These are phyloP conservation scores for Meloidogyne exigua DNA, from an alignment of 1,140 invertebrate genomes.

Conservation along the genomic window DNA sequence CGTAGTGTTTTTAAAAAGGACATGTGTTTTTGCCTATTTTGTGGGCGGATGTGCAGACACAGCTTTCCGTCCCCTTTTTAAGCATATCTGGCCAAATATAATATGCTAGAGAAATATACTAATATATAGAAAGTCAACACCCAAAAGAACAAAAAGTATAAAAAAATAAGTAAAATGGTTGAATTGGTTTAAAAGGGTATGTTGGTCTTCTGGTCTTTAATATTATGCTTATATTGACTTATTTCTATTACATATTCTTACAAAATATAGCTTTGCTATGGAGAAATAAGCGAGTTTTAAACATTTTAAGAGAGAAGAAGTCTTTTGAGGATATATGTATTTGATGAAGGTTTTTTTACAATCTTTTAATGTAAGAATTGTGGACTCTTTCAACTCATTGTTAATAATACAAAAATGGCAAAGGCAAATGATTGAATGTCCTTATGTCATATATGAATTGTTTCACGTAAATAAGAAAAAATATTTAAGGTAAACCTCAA, in stretches of 20 bases:
- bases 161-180: not conserved
- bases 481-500: too few species aligned
- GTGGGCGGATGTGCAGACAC: not conserved
- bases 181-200: not conserved
- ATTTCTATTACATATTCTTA: not conserved
- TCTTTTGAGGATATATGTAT: not conserved
- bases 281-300: not conserved
- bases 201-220: not conserved
- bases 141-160: not conserved
- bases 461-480: too few species aligned
- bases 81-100: not conserved
- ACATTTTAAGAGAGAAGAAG: not conserved
- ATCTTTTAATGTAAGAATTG: too few species aligned
- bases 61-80: not conserved
- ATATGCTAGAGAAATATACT: not conserved
- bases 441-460: too few species aligned
- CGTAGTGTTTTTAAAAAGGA: not conserved
- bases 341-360: not conserved
- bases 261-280: not conserved
- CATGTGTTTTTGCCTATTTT: not conserved
- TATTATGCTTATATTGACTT: too few species aligned
- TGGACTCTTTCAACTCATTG: too few species aligned
- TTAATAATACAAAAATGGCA: too few species aligned
- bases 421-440: too few species aligned
- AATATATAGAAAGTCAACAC: not conserved